phyloP scores from a whole-genome alignment of 2,113 vertebrate genomes.

The Ochotona curzoniae region DNA sequence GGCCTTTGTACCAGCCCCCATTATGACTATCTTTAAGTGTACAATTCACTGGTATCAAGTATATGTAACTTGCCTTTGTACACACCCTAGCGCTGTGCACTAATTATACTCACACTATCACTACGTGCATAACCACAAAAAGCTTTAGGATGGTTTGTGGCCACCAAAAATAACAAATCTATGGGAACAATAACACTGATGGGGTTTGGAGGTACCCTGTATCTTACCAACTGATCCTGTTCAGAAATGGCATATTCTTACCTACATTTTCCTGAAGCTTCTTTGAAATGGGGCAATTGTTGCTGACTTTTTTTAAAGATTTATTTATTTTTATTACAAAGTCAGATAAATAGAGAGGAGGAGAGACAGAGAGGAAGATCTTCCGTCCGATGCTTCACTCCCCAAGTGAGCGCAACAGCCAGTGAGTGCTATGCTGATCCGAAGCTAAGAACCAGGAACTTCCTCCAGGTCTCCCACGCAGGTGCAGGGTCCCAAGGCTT shows the following conservation, averaged over 20 bases:
- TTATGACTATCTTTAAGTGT: not conserved
- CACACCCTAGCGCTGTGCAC: not conserved
- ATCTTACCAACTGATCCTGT: not conserved
- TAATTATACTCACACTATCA: not conserved
- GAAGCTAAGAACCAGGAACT: no score
- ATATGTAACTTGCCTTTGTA: constrained; percentile 32
- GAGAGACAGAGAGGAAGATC: no score
- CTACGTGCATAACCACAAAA: not conserved
- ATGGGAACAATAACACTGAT: not conserved
- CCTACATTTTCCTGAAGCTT: not conserved
- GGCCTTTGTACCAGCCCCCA: no score
- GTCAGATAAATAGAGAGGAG: no score
- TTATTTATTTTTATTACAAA: no score
- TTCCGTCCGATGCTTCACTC: no score
- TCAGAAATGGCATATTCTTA: constrained; percentile 2
- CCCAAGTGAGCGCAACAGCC: no score
- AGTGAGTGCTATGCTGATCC: no score
- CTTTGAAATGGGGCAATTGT: not conserved
- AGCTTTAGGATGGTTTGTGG: not conserved
- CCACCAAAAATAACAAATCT: not conserved
- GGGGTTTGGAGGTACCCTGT: not conserved
- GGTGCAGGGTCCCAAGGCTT: no score
- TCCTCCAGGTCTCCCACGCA: no score
- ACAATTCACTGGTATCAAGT: not conserved
- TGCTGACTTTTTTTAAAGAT: no score